Evolutionary conservation across 2,113 vertebrate species (phyloP).

Genomic region (Manacus vitellinus): DNA sequence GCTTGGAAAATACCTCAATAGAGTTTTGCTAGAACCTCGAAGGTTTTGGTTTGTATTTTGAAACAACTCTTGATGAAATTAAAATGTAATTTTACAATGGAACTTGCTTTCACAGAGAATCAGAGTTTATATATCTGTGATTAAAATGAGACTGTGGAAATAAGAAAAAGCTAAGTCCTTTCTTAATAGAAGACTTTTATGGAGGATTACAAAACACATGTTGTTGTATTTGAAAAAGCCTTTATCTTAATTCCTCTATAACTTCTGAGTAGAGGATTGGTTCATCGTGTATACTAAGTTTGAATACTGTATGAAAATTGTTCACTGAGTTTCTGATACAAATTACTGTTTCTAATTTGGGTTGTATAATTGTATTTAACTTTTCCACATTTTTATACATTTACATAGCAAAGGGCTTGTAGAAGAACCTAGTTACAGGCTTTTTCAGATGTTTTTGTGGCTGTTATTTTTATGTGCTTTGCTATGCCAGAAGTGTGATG

Average conservation of each 20-base stretch:
- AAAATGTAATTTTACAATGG: not conserved
- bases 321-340: not conserved
- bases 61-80: not conserved
- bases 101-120: not conserved
- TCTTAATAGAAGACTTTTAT: not conserved
- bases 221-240: not conserved
- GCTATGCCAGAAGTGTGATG: not conserved
- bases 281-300: not conserved
- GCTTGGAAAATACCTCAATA: not conserved
- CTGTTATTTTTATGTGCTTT: not conserved
- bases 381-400: not conserved
- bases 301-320: not conserved
- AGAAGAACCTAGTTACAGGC: not conserved
- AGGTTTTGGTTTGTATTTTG: not conserved
- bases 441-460: not conserved
- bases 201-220: not conserved
- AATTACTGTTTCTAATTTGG: not conserved
- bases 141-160: not conserved
- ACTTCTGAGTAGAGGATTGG: not conserved
- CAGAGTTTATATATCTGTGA: not conserved
- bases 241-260: not conserved
- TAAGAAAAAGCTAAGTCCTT: not conserved
- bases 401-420: not conserved
- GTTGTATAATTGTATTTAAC: not conserved
- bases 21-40: not conserved